These are phyloP conservation scores for Megaceryle torquata DNA, from an alignment of 2,113 vertebrate species.

Conservation along the genomic window DNA sequence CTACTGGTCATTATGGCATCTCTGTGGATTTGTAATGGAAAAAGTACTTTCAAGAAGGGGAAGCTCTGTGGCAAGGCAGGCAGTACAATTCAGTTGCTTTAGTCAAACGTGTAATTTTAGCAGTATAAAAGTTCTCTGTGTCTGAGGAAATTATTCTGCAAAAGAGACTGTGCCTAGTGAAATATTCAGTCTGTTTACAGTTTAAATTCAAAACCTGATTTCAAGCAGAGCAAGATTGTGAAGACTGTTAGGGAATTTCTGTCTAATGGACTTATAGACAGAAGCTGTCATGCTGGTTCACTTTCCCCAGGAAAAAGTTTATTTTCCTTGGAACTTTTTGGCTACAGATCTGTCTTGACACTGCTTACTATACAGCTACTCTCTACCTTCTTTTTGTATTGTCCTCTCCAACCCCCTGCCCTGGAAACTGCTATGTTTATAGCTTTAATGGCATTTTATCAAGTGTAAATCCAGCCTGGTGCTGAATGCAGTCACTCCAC, in stretches of 20 bases:
- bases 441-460: background rate
- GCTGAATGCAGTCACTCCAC: background rate
- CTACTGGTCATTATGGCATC: background rate
- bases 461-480: background rate
- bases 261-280: background rate
- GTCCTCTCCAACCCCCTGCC: background rate
- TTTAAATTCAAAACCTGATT: background rate
- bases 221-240: background rate
- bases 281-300: background rate
- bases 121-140: background rate
- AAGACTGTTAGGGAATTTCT: background rate
- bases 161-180: background rate
- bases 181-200: background rate
- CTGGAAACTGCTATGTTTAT: background rate
- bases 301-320: background rate
- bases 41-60: background rate
- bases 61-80: background rate
- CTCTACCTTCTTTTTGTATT: background rate
- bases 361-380: background rate
- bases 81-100: background rate
- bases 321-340: background rate
- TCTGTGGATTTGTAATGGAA: background rate
- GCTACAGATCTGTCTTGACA: background rate
- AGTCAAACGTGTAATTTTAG: background rate
- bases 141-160: background rate